phyloP scores from a whole-genome alignment of 1,140 invertebrate genomes.

The Delia radicum region DNA sequence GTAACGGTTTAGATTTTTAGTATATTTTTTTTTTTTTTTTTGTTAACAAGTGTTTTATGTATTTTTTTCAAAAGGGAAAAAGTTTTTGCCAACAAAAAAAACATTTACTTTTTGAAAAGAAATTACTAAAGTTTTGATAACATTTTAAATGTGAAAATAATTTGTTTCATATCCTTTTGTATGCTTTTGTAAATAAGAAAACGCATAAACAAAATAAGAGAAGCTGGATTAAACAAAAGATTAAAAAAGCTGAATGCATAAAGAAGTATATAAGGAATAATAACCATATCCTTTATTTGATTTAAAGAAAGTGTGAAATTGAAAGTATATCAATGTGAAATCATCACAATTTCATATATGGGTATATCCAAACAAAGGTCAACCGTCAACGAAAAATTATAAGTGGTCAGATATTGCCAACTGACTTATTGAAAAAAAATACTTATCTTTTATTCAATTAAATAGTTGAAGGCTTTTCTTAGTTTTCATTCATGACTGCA shows the following conservation, averaged over 20 bases:
- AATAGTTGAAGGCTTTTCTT: no score
- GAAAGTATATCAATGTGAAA: no score
- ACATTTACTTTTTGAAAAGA: neutral
- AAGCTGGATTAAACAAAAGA: neutral
- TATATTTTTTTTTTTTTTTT: neutral
- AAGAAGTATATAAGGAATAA: neutral
- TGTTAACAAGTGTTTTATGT: neutral
- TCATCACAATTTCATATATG: no score
- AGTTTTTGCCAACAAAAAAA: neutral
- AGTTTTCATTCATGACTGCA: no score
- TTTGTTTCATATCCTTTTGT: neutral
- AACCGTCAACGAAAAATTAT: no score
- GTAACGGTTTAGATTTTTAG: neutral
- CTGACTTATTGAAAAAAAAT: no score
- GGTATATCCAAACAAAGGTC: no score
- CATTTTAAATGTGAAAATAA: conserved; percentile 4
- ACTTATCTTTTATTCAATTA: no score
- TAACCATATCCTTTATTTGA: no score
- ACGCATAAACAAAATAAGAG: neutral
- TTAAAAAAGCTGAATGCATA: neutral
- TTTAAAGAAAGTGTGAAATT: no score
- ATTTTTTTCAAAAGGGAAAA: neutral
- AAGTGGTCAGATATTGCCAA: no score
- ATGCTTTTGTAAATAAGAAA: neutral
- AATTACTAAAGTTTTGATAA: conserved; percentile 1